A percentile compares a stretch with the other conserved stretches of the same genome.
Conservation (phyloP, 2,113 vertebrate species). For the Xenopus laevis region DNA sequence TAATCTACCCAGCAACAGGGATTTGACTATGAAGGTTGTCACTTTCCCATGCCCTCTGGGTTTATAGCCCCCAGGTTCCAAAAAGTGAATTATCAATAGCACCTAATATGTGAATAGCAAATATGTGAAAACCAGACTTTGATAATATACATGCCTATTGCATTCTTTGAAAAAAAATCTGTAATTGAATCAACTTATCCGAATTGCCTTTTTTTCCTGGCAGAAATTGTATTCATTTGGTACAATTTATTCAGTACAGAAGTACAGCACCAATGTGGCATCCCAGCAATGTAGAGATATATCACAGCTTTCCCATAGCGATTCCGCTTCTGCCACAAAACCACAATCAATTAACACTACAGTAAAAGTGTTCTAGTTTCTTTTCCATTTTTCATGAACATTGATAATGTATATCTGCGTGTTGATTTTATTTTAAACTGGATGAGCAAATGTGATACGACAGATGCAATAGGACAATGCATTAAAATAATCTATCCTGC, state of each 20-base stretch:
- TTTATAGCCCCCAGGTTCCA: neutral
- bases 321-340: slow-evolving; percentile 21
- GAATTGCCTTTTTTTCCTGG: slow-evolving; percentile 5
- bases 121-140: neutral
- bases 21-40: too few relatives aligned
- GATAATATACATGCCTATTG: neutral
- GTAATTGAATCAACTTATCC: slow-evolving; percentile 22
- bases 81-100: neutral
- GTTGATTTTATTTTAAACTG: slow-evolving; percentile 15
- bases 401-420: slow-evolving; percentile 27
- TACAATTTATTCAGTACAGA: slow-evolving; percentile 24
- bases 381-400: slow-evolving; percentile 39
- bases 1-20: too few relatives aligned
- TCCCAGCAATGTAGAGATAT: slow-evolving; percentile 6
- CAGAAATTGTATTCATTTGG: slow-evolving; percentile 2
- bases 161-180: slow-evolving; percentile 12
- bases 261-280: slow-evolving; percentile 15
- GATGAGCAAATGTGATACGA: slow-evolving; percentile 36
- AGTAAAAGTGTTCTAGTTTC: slow-evolving; percentile 22
- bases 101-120: neutral
- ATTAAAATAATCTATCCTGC: slow-evolving; percentile 37
- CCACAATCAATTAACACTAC: slow-evolving; percentile 39
- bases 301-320: slow-evolving; percentile 20
- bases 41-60: too few relatives aligned
- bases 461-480: slow-evolving; percentile 35